Percentiles rank a stretch among this genome's conserved stretches.
Evolutionary conservation across 2,113 vertebrate species (phyloP).

Genomic region (Pao palembangensis): DNA sequence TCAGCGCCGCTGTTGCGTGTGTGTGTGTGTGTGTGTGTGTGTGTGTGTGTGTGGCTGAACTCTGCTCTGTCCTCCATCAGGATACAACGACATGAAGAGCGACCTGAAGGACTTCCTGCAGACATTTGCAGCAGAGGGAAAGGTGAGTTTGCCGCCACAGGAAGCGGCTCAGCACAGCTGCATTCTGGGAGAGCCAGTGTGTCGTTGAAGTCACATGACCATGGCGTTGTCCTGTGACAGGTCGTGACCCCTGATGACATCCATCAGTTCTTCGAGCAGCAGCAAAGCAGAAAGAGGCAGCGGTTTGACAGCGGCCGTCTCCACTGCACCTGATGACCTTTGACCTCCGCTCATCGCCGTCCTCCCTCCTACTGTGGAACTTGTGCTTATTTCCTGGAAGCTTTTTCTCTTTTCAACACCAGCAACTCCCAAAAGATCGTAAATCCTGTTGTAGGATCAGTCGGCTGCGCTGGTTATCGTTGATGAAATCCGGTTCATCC

Average conservation of each 20-base stretch:
- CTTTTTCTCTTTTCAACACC: background rate
- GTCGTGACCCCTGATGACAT: slow-evolving; percentile 96
- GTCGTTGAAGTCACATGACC: background rate
- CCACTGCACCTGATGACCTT: slow-evolving; percentile 61
- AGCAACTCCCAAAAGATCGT: too few species aligned
- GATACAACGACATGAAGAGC: slow-evolving; percentile 96
- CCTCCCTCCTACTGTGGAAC: background rate
- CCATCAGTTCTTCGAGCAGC: slow-evolving; percentile 93
- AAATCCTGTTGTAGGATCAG: too few species aligned
- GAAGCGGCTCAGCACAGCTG: too few species aligned
- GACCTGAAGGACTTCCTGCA: slow-evolving; percentile 96
- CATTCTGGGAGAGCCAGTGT: background rate
- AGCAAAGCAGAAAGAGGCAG: slow-evolving; percentile 86
- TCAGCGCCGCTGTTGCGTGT: too few species aligned
- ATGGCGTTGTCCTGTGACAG: slow-evolving; percentile 54
- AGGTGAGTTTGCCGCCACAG: slow-evolving; percentile 75
- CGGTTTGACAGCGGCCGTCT: slow-evolving; percentile 59
- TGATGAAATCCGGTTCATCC: too few species aligned
- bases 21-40: too few species aligned
- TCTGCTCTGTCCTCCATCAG: slow-evolving; percentile 58
- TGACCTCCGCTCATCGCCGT: background rate
- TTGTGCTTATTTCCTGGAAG: background rate
- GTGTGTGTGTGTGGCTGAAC: too few species aligned
- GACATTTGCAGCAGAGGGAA: slow-evolving; percentile 93
- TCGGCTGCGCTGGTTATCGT: too few species aligned